These are phyloP conservation scores for Zoanthus solanderi DNA, from an alignment of 92 coral and sea anemone genomes.

Conservation along the genomic window DNA sequence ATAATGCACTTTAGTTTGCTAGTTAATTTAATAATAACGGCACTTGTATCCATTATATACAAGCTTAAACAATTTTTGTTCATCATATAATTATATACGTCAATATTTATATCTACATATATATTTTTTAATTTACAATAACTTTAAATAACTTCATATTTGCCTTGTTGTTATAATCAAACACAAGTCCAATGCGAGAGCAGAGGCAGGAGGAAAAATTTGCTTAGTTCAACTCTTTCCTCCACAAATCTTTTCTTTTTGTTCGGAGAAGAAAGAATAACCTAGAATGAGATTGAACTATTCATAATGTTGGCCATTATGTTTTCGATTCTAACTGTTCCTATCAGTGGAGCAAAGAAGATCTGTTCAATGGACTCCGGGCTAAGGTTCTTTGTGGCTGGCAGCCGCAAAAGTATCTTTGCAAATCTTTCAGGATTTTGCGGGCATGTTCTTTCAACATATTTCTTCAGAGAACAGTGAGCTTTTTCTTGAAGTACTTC, in stretches of 20 bases:
- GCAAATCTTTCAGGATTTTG: slow-evolving; percentile 89
- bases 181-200: too few species aligned
- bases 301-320: slow-evolving; percentile 91
- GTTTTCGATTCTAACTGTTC: slow-evolving; percentile 87
- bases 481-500: slow-evolving; percentile 90
- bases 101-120: not conserved
- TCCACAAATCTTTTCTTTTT: not conserved
- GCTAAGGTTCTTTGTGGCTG: slow-evolving; percentile 83
- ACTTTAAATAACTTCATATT: not conserved
- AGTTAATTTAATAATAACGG: too few species aligned
- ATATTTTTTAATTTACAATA: not conserved
- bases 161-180: not conserved
- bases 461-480: slow-evolving; percentile 84
- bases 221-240: too few species aligned
- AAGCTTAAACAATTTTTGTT: too few species aligned
- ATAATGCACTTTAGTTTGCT: too few species aligned
- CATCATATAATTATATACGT: too few species aligned
- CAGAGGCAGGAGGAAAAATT: too few species aligned
- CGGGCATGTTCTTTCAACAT: slow-evolving; percentile 73
- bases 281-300: slow-evolving; percentile 53
- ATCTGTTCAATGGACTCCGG: slow-evolving; percentile 83
- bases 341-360: slow-evolving; percentile 93
- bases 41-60: too few species aligned
- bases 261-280: not conserved
- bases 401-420: slow-evolving; percentile 84